Evolutionary conservation across 2,113 vertebrate genomes (phyloP), one percentile per base, ranked within the genome.

Genomic region (Notarius lentiginosus): DNA sequence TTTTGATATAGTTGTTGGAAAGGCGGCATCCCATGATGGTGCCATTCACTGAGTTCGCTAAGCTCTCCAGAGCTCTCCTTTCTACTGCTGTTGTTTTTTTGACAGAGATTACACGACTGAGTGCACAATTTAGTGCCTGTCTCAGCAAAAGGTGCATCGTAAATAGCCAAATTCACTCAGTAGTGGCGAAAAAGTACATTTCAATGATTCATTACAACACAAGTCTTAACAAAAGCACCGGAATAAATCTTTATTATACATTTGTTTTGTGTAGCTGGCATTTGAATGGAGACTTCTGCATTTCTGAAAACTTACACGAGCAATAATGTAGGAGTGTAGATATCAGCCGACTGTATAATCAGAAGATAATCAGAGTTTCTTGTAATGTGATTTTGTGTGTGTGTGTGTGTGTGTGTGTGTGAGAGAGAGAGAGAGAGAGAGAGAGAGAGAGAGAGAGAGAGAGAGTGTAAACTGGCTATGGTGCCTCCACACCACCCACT

Each of bases 401-500:
- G 14, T 68, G 2, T 65, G 51, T 79, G 47, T 86, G 84, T 82
- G 18, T 75, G 0, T 61, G 47, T 82, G 86, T 1, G 80, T 14
- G 63, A 55, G 53, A 34, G 14, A 41, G 55, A 51, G 11, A 56
- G 55, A 56, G 6, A 30, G 80, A 22, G 63, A 55, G 53, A 34
- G 14, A 41, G 55, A 51, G 11, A 56, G 55, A 56, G 6, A 70
- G 63, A n/a, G 85, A 82, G 80, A 22, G 77, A 55, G 53, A 55
- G 14, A 27, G 41, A 20, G 11, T 41, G 79, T 82, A 87, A 87
- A 87, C 86, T 87, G 81, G 86, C 86, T 87, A 60, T 77, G 86
- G 81, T 83, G 81, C 86, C 81, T 87, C 86, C 81, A 87, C 86
- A 87, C 86, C 82, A 87, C 86, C 86, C 86, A 87, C 86, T 83